Conservation (phyloP, 2,113 vertebrate genomes). For the Ifrita kowaldi region DNA sequence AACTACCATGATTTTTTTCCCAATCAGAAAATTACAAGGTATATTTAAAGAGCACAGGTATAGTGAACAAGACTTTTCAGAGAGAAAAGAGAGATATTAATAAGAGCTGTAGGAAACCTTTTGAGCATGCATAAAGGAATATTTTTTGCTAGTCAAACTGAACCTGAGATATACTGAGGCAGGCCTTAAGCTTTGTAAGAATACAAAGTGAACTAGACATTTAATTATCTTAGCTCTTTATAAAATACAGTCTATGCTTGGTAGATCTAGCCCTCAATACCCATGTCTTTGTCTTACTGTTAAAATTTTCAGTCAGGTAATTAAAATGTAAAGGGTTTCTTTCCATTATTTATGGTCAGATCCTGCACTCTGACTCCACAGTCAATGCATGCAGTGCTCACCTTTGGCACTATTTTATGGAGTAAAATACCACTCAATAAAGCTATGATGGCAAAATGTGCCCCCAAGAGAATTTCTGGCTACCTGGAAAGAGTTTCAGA, state of each 20-base stretch:
- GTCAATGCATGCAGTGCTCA: neutral
- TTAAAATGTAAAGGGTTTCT: neutral
- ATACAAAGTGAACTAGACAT: neutral
- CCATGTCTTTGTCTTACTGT: neutral
- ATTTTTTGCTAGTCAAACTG: neutral
- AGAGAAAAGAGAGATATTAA: neutral
- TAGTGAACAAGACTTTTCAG: neutral
- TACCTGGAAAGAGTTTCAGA: neutral
- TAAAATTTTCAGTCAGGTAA: neutral
- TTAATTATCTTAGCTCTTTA: neutral
- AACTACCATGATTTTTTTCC: neutral
- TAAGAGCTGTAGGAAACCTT: neutral
- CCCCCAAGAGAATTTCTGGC: neutral
- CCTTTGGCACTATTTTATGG: neutral
- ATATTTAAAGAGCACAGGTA: neutral
- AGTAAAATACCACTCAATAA: neutral
- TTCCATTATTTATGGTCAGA: neutral
- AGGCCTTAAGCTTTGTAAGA: neutral
- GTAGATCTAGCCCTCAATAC: neutral
- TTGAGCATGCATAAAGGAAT: neutral
- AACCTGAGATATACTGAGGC: neutral
- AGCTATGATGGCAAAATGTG: neutral
- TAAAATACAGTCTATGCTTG: neutral
- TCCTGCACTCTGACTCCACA: neutral
- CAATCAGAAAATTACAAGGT: neutral